Conservation (phyloP, 92 coral and sea anemone species). For the Montipora capitata region DNA sequence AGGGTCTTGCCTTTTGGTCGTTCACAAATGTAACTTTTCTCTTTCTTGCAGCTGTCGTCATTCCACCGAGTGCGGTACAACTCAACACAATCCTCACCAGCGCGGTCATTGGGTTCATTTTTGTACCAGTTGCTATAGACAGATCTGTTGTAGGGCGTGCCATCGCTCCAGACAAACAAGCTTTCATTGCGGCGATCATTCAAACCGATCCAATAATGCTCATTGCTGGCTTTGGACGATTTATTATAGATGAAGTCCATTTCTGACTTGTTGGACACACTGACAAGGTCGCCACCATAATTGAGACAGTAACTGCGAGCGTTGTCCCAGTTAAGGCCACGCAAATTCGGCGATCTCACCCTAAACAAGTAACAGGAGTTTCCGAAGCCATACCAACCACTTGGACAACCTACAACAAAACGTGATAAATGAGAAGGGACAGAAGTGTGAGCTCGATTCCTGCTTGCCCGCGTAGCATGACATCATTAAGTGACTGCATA, state of each 20-base stretch:
- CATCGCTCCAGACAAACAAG: conserved; percentile 93
- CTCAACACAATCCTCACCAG: conserved; percentile 89
- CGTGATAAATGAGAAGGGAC: no score
- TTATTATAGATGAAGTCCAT: conserved; percentile 71
- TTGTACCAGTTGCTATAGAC: conserved; percentile 78
- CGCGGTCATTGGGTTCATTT: conserved; percentile 90
- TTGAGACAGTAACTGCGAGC: conserved; percentile 83
- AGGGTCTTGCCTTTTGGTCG: conserved; percentile 68
- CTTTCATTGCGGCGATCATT: conserved; percentile 88
- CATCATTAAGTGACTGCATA: no score
- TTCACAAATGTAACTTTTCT: conserved; percentile 89
- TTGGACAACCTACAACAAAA: conserved; percentile 62
- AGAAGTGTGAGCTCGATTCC: no score
- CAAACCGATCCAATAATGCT: conserved; percentile 92
- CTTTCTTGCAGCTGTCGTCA: conserved; percentile 81
- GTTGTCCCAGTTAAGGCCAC: conserved; percentile 90
- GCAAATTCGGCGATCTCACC: conserved; percentile 58
- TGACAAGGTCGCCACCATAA: conserved; percentile 88
- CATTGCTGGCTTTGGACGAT: conserved; percentile 43
- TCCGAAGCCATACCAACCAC: conserved; percentile 83
- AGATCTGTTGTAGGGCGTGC: conserved; percentile 61
- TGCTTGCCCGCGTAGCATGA: no score
- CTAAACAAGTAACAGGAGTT: conserved; percentile 88
- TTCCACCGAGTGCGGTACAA: conserved; percentile 77
- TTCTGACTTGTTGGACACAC: conserved; percentile 80